Base-by-base conservation (phyloP, 2,888 invertebrate genomes). In the Enchytraeus crypticus region DNA sequence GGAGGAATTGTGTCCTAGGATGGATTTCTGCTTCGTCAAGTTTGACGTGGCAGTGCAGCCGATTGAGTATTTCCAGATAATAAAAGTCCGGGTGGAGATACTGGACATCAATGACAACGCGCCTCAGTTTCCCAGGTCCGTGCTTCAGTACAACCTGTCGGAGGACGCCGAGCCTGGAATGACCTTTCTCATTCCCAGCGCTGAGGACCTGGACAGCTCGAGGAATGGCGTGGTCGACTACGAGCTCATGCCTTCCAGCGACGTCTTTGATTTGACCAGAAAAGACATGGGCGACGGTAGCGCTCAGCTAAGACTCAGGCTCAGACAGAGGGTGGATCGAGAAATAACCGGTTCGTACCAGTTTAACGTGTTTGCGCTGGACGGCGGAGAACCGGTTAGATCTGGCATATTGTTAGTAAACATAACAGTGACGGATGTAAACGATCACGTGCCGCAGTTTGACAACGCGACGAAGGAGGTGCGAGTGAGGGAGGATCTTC, bases 401-500 rank as follows among this genome's bases (percentile, higher is more conserved):
- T 68, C 62, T 43, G 64, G 70, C 8, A 64, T 65, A n/a, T 64
- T 65, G 5, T 61, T 61, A 26, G 71, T 76, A 60, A 68, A 67
- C 21, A 71, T 76, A 1, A 64, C 61, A 18, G 92, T 96, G 0
- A 86, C 90, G 75, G 96, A 96, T 79, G 88, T 89, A 71, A 96
- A 96, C 78, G 96, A 96, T 80, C 95, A 95, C 75, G 88, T 90
- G 73, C 96, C 96, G 0, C 88, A 88, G 77, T 96, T 95, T 76
- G 89, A 89, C 71, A 89, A 89, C 71, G 86, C 87, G 0, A 85
- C 85, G 55, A 92, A 92, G 76, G 84, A 86, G 21, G 86, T 88
- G 2, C 85, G 85, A 0, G 84, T 96, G 63, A 84, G 86, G 2
- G 96, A 96, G 82, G 87, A 92, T 80, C 85, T 87, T 1, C 82